phyloP scores from a whole-genome alignment of 2,113 vertebrate genomes.

The Vicugna pacos region DNA sequence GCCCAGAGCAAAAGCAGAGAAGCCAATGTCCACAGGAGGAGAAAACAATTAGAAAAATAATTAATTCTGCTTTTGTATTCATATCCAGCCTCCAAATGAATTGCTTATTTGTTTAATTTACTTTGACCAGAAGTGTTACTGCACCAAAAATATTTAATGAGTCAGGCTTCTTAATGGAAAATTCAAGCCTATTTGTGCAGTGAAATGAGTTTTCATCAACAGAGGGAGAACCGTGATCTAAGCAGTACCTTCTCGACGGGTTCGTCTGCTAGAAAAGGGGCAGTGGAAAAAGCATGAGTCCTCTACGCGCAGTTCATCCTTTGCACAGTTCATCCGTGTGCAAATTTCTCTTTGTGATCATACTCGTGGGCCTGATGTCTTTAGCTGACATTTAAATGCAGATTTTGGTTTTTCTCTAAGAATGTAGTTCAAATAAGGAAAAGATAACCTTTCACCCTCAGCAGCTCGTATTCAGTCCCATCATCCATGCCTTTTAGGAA shows the following conservation, averaged over 20 bases:
- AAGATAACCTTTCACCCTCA: not conserved
- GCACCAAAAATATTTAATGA: constrained; percentile 78
- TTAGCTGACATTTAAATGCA: constrained; percentile 18
- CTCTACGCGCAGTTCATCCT: not conserved
- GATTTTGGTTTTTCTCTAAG: not conserved
- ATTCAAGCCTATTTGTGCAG: constrained; percentile 68
- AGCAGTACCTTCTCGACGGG: not conserved
- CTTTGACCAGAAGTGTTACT: constrained; percentile 79
- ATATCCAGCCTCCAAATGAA: constrained; percentile 71
- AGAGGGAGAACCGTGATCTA: constrained; percentile 23
- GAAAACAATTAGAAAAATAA: constrained; percentile 75
- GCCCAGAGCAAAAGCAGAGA: constrained; percentile 10
- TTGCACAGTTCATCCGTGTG: not conserved
- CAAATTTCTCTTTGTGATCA: not conserved
- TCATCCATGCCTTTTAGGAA: not conserved
- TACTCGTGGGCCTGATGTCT: not conserved
- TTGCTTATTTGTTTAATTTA: constrained; percentile 82
- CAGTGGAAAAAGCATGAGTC: not conserved
- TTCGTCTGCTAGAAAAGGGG: constrained; percentile 35
- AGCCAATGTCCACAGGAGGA: not conserved
- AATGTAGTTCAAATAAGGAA: not conserved
- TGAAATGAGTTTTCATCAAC: constrained; percentile 65
- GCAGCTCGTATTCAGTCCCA: not conserved
- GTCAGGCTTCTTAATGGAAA: constrained; percentile 74
- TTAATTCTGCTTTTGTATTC: constrained; percentile 75